Base-by-base conservation (phyloP, 2,888 invertebrate genomes). In the Silvanus unidentatus region DNA sequence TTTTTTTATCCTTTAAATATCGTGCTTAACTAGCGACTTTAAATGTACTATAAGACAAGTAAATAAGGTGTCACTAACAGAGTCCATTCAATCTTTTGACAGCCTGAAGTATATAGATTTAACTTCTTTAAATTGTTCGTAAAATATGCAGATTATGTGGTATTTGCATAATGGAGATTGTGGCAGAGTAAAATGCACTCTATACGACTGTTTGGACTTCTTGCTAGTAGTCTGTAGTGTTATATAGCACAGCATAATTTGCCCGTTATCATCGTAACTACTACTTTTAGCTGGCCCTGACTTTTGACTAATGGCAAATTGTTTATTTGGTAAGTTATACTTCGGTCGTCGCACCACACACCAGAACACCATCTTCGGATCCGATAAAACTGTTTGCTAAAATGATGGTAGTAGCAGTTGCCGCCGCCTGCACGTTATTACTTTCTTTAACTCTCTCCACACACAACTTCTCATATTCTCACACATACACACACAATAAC, bases 161-260 rank as follows among this genome's bases (percentile, higher is more conserved):
- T 51, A 68, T 70, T 70, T 70, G 68, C 71, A 71, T 70, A 70
- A 68, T 65, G 64, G 63, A 62, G 61, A 64, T 63, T 62, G 55
- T 60, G 50, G 36, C 40, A 32, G 4, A 42, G 44, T n/a, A 45
- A 44, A 47, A 52, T 67, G 65, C 68, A 65, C 60, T 59, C 49
- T 57, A 59, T 62, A 62, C 60, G 63, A 63, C 60, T 67, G 62
- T 65, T 59, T 59, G 62, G 60, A 57, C 61, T 60, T 63, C 64
- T 67, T 68, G 22, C 65, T 61, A n/a, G n/a, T n/a, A n/a, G n/a
- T 68, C 60, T 61, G 54, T 32, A 34, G 45, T 45, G 13, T 32
- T 32, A 50, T 44, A 53, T 52, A 55, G 61, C 55, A 52, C 47
- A 49, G 61, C 54, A 58, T 59, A 71, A 71, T 70, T 69, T 60